phyloP scores from a whole-genome alignment of 2,888 invertebrate species.

The Chouioia cunea region DNA sequence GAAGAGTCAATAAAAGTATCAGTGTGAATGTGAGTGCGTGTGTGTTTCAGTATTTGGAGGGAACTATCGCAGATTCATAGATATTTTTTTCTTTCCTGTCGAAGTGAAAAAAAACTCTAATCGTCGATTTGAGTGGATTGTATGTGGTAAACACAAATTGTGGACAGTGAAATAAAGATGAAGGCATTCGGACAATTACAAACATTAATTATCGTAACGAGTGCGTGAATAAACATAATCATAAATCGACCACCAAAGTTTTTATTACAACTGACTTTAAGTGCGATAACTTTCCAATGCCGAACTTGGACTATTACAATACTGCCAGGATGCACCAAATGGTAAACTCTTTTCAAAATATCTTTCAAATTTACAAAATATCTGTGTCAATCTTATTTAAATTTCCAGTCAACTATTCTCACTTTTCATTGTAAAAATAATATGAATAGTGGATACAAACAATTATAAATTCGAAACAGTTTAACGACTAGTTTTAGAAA shows the following conservation, averaged over 20 bases:
- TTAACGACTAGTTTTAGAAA: too few species aligned
- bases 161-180: not conserved
- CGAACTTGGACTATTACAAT: slow-evolving; percentile 67
- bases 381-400: not conserved
- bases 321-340: slow-evolving; percentile 68
- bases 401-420: not conserved
- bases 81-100: not conserved
- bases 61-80: too few species aligned
- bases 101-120: not conserved
- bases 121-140: not conserved
- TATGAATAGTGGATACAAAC: not conserved
- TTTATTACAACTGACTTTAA: not conserved
- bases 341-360: slow-evolving; percentile 60
- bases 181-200: not conserved
- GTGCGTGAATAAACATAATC: not conserved
- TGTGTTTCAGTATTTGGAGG: not conserved
- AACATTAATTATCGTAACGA: not conserved
- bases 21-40: too few species aligned
- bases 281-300: slow-evolving; percentile 54
- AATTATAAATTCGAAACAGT: too few species aligned
- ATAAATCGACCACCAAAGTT: not conserved
- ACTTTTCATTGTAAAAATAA: not conserved
- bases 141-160: not conserved
- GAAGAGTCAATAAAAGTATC: not conserved
- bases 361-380: not conserved